Percentiles rank a stretch among this genome's conserved stretches.
phyloP scores from a whole-genome alignment of 2,888 invertebrate species.

The Caenorhabditis sp. region DNA sequence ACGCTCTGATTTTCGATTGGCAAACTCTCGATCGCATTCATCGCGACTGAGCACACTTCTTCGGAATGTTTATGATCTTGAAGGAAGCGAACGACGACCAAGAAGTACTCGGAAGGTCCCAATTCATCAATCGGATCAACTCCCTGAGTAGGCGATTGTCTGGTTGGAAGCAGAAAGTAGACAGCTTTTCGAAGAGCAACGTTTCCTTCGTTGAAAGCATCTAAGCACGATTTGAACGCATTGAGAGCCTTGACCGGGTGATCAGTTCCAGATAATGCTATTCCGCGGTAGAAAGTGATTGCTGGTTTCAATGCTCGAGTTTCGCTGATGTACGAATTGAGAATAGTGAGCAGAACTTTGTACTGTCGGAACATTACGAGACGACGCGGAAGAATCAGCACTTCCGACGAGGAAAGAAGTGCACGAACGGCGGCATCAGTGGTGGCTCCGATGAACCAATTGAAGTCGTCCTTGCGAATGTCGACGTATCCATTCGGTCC shows the following conservation, averaged over 20 bases:
- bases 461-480: constrained; percentile 40
- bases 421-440: constrained; percentile 59
- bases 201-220: constrained; percentile 67
- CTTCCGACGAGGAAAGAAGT: constrained; percentile 53
- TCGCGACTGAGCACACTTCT: constrained; percentile 70
- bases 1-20: constrained; percentile 62
- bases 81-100: constrained; percentile 67
- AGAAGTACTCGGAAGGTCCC: constrained; percentile 45
- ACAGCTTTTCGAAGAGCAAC: constrained; percentile 70
- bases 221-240: constrained; percentile 68
- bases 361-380: constrained; percentile 43
- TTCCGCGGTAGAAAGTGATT: constrained; percentile 73
- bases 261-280: constrained; percentile 73
- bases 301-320: constrained; percentile 55
- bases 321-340: constrained; percentile 57
- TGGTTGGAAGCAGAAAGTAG: constrained; percentile 48
- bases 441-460: constrained; percentile 51
- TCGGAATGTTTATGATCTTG: constrained; percentile 70
- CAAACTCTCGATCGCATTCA: constrained; percentile 65
- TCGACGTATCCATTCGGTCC: constrained; percentile 36
- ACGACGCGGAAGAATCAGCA: constrained; percentile 32
- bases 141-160: constrained; percentile 11
- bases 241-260: constrained; percentile 69
- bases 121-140: constrained; percentile 40
- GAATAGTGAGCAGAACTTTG: constrained; percentile 32